Evolutionary conservation across 2,888 invertebrate species (phyloP).

Genomic region (Tenthredo amoena): DNA sequence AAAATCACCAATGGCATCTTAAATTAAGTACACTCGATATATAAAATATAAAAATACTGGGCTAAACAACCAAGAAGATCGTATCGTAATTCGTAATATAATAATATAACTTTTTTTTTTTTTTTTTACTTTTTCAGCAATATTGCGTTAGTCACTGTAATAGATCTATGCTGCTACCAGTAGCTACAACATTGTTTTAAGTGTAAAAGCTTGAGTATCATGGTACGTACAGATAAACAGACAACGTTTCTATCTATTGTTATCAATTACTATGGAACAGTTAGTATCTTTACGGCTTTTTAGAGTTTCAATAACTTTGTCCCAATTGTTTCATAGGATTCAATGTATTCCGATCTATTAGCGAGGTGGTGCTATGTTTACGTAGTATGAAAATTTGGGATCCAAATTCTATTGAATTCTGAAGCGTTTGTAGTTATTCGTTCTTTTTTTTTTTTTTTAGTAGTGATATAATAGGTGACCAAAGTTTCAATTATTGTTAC

Average conservation of each 20-base stretch:
- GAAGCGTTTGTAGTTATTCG: constrained; percentile 14
- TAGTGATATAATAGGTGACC: constrained; percentile 18
- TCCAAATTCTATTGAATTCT: constrained; percentile 41
- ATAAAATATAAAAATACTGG: constrained; percentile 76
- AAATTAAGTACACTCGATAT: constrained; percentile 75
- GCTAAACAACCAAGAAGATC: constrained; percentile 67
- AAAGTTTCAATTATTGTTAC: constrained; percentile 42
- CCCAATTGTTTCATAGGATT: constrained; percentile 35
- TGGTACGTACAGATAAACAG: constrained; percentile 74
- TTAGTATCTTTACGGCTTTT: constrained; percentile 60
- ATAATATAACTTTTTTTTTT: constrained; percentile 57
- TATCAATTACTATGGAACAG: constrained; percentile 64
- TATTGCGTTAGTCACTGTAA: constrained; percentile 55
- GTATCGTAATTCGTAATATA: constrained; percentile 54
- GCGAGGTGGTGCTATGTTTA: constrained; percentile 32
- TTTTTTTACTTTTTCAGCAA: constrained; percentile 56
- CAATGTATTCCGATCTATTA: constrained; percentile 19
- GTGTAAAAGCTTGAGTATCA: constrained; percentile 76
- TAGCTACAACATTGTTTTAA: constrained; percentile 67
- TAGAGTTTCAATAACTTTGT: constrained; percentile 42
- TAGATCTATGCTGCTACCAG: constrained; percentile 65
- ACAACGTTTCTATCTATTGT: constrained; percentile 71
- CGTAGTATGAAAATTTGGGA: constrained; percentile 24
- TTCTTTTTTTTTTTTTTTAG: background rate
- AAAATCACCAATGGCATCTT: constrained; percentile 71